Conservation (phyloP, 2,113 vertebrate species). For the Seriola dumerili region DNA sequence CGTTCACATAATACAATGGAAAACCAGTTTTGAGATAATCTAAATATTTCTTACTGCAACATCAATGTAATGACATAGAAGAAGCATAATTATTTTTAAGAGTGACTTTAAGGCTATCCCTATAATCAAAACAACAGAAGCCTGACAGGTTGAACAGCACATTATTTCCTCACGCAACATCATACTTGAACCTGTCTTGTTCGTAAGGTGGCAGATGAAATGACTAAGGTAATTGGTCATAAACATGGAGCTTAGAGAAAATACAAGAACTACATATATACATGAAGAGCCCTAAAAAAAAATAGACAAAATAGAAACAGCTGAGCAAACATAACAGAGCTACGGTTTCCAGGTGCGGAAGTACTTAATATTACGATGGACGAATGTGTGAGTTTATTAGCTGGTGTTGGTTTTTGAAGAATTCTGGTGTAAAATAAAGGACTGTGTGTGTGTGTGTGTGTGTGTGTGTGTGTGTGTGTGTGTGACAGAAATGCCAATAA, state of each 20-base stretch:
- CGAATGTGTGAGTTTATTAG: conserved; percentile 67
- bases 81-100: conserved; percentile 49
- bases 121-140: conserved; percentile 45
- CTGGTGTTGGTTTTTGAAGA: conserved; percentile 74
- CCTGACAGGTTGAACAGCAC: conserved; percentile 23
- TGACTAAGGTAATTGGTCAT: conserved; percentile 16
- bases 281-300: conserved; percentile 37
- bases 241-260: conserved; percentile 35
- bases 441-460: background rate
- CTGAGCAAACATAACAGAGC: conserved; percentile 39
- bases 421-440: conserved; percentile 18
- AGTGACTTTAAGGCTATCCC: conserved; percentile 65
- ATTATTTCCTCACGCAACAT: conserved; percentile 25
- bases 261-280: conserved; percentile 56
- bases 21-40: conserved; percentile 60
- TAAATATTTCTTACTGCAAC: conserved; percentile 55
- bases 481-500: background rate
- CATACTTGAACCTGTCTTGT: conserved; percentile 27
- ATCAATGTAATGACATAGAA: conserved; percentile 56
- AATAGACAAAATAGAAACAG: conserved; percentile 25
- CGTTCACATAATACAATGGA: conserved; percentile 73
- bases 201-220: conserved; percentile 43
- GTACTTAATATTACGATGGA: conserved; percentile 33
- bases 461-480: too few relatives aligned
- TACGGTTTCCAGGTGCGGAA: conserved; percentile 24